These are phyloP conservation scores for Sisyra nigra DNA, from an alignment of 2,888 invertebrate species.

Conservation along the genomic window DNA sequence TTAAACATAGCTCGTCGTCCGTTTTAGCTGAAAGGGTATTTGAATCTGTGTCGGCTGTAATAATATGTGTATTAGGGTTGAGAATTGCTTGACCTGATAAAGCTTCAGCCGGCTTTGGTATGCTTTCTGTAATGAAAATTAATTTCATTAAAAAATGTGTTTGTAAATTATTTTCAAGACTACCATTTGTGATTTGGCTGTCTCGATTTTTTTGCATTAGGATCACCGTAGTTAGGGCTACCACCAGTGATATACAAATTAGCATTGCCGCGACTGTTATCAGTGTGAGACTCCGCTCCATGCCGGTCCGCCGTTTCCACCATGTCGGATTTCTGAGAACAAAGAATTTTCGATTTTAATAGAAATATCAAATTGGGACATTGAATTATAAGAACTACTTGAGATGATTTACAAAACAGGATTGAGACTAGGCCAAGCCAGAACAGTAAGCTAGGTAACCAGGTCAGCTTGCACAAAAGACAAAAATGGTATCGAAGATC, in stretches of 20 bases:
- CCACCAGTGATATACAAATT: constrained; percentile 41
- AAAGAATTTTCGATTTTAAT: constrained; percentile 6
- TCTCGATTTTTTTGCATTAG: constrained; percentile 9
- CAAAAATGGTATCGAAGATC: no score
- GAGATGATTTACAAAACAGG: no score
- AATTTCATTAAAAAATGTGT: neutral
- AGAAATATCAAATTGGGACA: neutral
- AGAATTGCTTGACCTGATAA: constrained; percentile 13
- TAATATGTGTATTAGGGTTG: constrained; percentile 6
- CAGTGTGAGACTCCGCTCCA: constrained; percentile 52
- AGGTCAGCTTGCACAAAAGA: no score
- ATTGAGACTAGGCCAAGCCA: no score
- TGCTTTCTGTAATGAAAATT: constrained; percentile 10
- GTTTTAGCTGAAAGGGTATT: constrained; percentile 18
- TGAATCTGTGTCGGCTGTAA: neutral
- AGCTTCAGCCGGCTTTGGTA: constrained; percentile 22
- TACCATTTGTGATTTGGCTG: constrained; percentile 18
- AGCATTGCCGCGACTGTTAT: constrained; percentile 38
- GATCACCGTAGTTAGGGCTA: constrained; percentile 40
- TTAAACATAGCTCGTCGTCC: constrained; percentile 41
- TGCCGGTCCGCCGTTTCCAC: constrained; percentile 60
- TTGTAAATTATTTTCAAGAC: constrained; percentile 5
- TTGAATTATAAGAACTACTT: no score
- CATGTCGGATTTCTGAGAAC: constrained; percentile 58
- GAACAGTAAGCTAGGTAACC: no score